phyloP scores from a whole-genome alignment of 2,888 invertebrate species.

The Leucania comma region DNA sequence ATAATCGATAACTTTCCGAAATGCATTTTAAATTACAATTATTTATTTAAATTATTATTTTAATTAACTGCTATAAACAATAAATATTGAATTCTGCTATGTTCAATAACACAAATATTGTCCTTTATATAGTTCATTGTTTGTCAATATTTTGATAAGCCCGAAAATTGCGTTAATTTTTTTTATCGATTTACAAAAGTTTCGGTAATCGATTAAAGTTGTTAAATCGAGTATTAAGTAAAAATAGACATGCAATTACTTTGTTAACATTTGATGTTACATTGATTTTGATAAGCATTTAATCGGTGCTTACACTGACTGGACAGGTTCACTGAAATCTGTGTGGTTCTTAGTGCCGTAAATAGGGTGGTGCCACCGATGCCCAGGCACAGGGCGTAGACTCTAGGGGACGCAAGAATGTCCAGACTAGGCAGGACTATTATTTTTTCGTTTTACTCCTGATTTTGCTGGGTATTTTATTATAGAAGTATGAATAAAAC shows the following conservation, averaged over 20 bases:
- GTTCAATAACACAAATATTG: slow-evolving; percentile 10
- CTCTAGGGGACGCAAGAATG: no score
- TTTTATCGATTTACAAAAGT: slow-evolving; percentile 45
- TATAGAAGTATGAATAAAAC: no score
- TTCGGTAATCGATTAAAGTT: slow-evolving; percentile 27
- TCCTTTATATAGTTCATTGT: slow-evolving; percentile 31
- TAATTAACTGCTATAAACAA: slow-evolving; percentile 21
- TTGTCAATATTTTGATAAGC: slow-evolving; percentile 42
- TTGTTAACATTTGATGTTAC: no score
- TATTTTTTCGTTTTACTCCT: no score
- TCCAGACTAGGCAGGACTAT: no score
- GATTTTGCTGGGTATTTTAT: no score
- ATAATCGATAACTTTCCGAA: slow-evolving; percentile 48
- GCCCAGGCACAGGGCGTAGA: no score
- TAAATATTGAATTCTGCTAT: slow-evolving; percentile 36
- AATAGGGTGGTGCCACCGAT: no score
- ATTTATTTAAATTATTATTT: background rate
- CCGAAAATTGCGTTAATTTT: slow-evolving; percentile 42
- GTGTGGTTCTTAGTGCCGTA: no score
- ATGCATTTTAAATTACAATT: slow-evolving; percentile 48
- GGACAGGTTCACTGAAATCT: no score
- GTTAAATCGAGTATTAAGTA: slow-evolving; percentile 5
- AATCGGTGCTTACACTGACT: background rate
- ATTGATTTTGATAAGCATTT: background rate
- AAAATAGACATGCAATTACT: no score